phyloP scores from a whole-genome alignment of 1,140 invertebrate species.

The Marisa cornuarietis region DNA sequence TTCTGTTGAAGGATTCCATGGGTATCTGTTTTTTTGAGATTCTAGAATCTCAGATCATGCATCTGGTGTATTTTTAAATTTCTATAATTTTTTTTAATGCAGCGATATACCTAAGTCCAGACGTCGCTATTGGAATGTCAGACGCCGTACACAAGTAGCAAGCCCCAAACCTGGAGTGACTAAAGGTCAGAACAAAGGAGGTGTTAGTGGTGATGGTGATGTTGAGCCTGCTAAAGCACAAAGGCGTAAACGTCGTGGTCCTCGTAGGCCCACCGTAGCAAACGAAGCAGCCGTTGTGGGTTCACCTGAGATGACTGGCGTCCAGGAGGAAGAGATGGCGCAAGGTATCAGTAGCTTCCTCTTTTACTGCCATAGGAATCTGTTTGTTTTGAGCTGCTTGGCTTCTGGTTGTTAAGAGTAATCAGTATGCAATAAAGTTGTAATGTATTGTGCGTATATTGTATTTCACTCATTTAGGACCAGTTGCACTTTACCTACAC shows the following conservation, averaged over 20 bases:
- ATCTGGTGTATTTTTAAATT: no score
- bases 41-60: no score
- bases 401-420: no score
- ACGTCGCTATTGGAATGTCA: constrained; percentile 10
- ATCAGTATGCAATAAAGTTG: no score
- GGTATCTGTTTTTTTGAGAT: no score
- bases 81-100: no score
- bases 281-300: neutral
- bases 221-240: constrained; percentile 15
- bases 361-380: no score
- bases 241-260: constrained; percentile 9
- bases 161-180: constrained; percentile 1
- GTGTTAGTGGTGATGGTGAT: neutral
- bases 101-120: neutral
- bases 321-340: constrained; percentile 14
- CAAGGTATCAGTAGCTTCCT: constrained; percentile 3
- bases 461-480: no score
- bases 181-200: constrained; percentile 22
- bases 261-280: neutral
- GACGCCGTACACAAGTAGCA: neutral
- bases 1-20: no score
- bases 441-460: no score
- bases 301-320: neutral
- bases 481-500: no score
- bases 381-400: no score